Evolutionary conservation across 1,140 invertebrate species (phyloP).

Genomic region (Halotydeus destructor): DNA sequence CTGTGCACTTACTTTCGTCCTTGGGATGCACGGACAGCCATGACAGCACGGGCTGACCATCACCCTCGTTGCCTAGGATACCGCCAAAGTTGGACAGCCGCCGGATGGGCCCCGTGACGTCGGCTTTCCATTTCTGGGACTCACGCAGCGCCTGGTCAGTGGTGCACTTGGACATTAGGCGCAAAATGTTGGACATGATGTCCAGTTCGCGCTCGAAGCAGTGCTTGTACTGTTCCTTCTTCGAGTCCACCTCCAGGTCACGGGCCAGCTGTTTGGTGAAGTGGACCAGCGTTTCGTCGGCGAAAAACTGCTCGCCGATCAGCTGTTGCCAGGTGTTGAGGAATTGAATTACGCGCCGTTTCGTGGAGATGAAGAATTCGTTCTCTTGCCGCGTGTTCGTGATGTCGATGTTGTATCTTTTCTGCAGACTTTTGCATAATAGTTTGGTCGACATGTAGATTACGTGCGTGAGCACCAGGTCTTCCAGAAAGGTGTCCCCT

Average conservation of each 20-base stretch:
- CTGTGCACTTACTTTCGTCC: slow-evolving; percentile 24
- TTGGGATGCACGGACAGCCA: slow-evolving; percentile 21
- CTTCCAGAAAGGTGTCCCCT: slow-evolving; percentile 49
- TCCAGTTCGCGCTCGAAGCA: slow-evolving; percentile 23
- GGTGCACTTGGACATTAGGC: slow-evolving; percentile 14
- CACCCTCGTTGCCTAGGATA: neutral
- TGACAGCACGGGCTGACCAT: neutral
- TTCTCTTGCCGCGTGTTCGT: slow-evolving; percentile 33
- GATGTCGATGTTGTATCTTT: slow-evolving; percentile 42
- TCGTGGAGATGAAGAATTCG: slow-evolving; percentile 48
- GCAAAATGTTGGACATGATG: slow-evolving; percentile 21
- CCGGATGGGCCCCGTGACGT: slow-evolving; percentile 18
- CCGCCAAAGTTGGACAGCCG: slow-evolving; percentile 14
- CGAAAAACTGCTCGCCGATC: slow-evolving; percentile 47
- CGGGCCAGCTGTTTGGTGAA: slow-evolving; percentile 38
- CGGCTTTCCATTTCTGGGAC: slow-evolving; percentile 17
- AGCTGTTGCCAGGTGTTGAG: slow-evolving; percentile 51
- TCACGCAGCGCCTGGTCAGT: slow-evolving; percentile 12
- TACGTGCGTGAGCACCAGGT: slow-evolving; percentile 67
- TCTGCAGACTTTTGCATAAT: slow-evolving; percentile 48
- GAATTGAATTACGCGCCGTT: slow-evolving; percentile 53
- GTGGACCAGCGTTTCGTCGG: slow-evolving; percentile 29
- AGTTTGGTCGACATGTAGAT: slow-evolving; percentile 59
- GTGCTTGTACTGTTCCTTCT: slow-evolving; percentile 18
- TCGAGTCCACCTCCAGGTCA: slow-evolving; percentile 39